A percentile compares a stretch with the other conserved stretches of the same genome.
Evolutionary conservation across 2,113 vertebrate genomes (phyloP).

Genomic region (Etia nguti): DNA sequence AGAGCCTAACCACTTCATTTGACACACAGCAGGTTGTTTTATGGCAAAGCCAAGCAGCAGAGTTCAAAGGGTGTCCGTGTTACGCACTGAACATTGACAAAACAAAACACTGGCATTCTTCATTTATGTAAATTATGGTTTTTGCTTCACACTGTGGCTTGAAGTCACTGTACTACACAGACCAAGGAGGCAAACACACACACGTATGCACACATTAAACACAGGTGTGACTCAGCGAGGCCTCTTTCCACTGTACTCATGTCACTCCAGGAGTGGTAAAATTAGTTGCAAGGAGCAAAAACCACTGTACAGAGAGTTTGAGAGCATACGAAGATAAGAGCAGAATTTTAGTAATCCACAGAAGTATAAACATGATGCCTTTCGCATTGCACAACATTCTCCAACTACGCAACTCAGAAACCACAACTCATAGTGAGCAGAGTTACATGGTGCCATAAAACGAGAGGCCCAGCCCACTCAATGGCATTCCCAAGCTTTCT

Average conservation of each 20-base stretch:
- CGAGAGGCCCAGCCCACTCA: constrained; percentile 59
- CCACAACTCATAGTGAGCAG: constrained; percentile 15
- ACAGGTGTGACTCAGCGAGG: constrained; percentile 49
- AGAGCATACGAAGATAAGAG: background rate
- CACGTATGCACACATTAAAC: constrained; percentile 5
- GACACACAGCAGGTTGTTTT: background rate
- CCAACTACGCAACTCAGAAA: constrained; percentile 21
- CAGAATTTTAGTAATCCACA: background rate
- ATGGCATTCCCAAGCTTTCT: constrained; percentile 69
- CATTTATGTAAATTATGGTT: background rate
- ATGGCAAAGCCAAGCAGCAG: background rate
- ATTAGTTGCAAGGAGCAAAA: background rate
- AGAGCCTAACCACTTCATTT: background rate
- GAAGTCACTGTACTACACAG: background rate
- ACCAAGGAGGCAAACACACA: background rate
- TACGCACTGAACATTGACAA: background rate
- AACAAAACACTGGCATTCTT: background rate
- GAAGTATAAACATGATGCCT: background rate
- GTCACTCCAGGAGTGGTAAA: background rate
- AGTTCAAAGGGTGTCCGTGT: background rate
- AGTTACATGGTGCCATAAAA: constrained; percentile 49
- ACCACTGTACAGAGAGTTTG: background rate
- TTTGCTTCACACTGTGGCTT: background rate
- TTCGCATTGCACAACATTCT: constrained; percentile 23
- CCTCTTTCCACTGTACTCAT: background rate